phyloP scores from a whole-genome alignment of 2,113 vertebrate genomes.

The Tonatia bakeri region DNA sequence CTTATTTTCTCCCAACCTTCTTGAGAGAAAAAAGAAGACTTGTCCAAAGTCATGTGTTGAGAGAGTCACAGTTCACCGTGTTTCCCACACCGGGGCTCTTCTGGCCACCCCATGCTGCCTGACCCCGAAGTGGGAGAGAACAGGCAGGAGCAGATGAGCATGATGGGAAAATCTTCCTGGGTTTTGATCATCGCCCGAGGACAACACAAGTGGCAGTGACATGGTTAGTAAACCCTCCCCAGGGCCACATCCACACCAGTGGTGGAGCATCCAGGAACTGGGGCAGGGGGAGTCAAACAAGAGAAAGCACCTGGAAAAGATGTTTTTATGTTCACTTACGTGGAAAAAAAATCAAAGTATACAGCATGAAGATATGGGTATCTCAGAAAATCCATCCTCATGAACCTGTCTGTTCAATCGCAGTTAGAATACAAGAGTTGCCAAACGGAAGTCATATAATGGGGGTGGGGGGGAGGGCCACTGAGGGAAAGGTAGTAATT shows the following conservation, averaged over 20 bases:
- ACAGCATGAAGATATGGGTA: slow-evolving; percentile 44
- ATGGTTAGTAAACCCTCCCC: not conserved
- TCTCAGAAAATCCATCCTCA: slow-evolving; percentile 48
- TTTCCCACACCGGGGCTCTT: not conserved
- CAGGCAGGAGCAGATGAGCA: not conserved
- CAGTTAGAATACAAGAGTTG: slow-evolving; percentile 45
- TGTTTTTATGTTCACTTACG: slow-evolving; percentile 72
- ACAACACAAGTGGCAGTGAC: not conserved
- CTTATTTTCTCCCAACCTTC: not conserved
- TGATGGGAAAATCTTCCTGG: not conserved
- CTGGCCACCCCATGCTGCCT: not conserved
- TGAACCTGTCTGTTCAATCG: slow-evolving; percentile 38
- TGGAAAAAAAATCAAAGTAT: slow-evolving; percentile 57
- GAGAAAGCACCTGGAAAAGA: slow-evolving; percentile 55
- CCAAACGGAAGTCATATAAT: slow-evolving; percentile 34
- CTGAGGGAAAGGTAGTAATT: not conserved
- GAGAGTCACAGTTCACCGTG: not conserved
- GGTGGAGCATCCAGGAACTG: not conserved
- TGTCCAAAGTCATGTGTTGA: not conserved
- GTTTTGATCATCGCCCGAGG: not conserved
- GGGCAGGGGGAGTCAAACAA: not conserved
- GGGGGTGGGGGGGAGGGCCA: not conserved
- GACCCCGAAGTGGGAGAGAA: not conserved
- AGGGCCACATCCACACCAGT: not conserved
- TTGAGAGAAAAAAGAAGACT: not conserved